phyloP scores from a whole-genome alignment of 2,888 invertebrate species.

The Sussaba pulchella region DNA sequence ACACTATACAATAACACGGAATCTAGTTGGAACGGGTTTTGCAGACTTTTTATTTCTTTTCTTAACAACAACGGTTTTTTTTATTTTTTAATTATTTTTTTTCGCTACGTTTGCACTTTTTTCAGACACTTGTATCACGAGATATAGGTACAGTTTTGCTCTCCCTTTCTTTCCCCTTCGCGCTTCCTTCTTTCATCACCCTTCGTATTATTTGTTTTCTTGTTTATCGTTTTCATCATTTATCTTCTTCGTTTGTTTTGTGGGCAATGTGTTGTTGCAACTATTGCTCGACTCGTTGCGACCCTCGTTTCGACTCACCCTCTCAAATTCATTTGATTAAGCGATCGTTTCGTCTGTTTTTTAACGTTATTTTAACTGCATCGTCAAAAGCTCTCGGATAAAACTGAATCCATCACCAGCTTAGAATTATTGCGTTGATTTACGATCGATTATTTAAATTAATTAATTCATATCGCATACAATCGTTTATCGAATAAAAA shows the following conservation, averaged over 20 bases:
- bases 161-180: constrained; percentile 14
- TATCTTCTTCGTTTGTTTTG: constrained; percentile 48
- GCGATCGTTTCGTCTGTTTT: no score
- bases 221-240: constrained; percentile 34
- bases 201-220: constrained; percentile 51
- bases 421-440: no score
- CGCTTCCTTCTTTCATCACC: constrained; percentile 35
- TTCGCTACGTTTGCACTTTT: constrained; percentile 51
- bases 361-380: neutral
- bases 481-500: no score
- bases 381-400: no score
- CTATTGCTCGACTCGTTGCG: constrained; percentile 14
- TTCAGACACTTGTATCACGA: constrained; percentile 70
- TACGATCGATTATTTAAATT: no score
- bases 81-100: no score
- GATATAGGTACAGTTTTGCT: constrained; percentile 69
- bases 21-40: constrained; percentile 69
- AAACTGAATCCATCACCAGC: no score
- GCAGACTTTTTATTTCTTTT: constrained; percentile 65
- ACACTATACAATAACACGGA: constrained; percentile 73
- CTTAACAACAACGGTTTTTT: constrained; percentile 69
- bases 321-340: neutral
- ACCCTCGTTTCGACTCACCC: neutral
- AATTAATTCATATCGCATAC: no score
- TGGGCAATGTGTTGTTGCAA: constrained; percentile 49